Evolutionary conservation across 2,888 invertebrate species (phyloP).

Genomic region (Spodoptera picta): DNA sequence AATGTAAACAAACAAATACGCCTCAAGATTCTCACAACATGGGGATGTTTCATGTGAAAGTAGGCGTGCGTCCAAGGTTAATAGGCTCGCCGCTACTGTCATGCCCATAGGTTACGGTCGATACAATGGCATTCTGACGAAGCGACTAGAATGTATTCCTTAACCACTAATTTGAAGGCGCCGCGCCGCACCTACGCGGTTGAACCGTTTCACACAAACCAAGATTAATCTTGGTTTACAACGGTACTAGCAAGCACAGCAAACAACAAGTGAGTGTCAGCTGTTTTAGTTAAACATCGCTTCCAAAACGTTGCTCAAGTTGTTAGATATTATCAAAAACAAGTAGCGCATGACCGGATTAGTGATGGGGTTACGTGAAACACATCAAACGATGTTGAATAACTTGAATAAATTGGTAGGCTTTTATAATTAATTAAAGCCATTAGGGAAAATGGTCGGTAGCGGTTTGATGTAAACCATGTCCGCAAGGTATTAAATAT

Average conservation of each 20-base stretch:
- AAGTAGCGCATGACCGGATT: slow-evolving; percentile 9
- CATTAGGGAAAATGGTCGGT: slow-evolving; percentile 37
- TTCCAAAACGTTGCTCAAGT: slow-evolving; percentile 1
- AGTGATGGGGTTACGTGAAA: slow-evolving; percentile 17
- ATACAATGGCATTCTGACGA: slow-evolving; percentile 59
- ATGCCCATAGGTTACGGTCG: slow-evolving; percentile 63
- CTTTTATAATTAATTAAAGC: slow-evolving; percentile 39
- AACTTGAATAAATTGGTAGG: slow-evolving; percentile 34
- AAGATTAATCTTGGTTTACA: background rate
- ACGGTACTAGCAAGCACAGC: background rate
- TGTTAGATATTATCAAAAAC: slow-evolving; percentile 3
- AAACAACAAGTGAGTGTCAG: too few relatives aligned
- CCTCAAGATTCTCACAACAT: slow-evolving; percentile 22
- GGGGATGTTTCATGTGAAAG: slow-evolving; percentile 69
- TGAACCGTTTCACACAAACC: slow-evolving; percentile 3
- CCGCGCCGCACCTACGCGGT: background rate
- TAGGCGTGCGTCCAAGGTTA: slow-evolving; percentile 76
- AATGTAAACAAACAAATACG: slow-evolving; percentile 38
- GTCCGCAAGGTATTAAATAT: slow-evolving; percentile 46
- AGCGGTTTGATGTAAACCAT: slow-evolving; percentile 34
- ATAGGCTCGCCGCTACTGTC: slow-evolving; percentile 55
- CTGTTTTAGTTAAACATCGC: background rate
- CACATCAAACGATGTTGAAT: slow-evolving; percentile 29
- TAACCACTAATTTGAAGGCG: slow-evolving; percentile 23
- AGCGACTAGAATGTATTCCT: slow-evolving; percentile 31